Evolutionary conservation across 2,888 invertebrate species (phyloP).

Genomic region (Oeneis ivallda): DNA sequence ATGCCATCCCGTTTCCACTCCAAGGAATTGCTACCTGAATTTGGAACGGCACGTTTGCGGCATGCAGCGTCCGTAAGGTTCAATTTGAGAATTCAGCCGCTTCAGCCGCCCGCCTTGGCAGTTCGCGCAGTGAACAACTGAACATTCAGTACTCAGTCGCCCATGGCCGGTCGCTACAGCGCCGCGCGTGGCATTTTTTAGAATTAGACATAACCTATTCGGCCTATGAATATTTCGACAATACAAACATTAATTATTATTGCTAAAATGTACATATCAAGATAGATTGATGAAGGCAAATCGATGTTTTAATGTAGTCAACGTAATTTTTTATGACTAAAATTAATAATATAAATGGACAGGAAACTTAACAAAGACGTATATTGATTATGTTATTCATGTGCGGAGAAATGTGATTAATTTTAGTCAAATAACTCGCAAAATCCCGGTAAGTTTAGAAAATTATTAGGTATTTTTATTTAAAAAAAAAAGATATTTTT

Average conservation of each 20-base stretch:
- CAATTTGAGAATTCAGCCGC: constrained; percentile 8
- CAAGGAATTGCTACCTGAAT: constrained; percentile 32
- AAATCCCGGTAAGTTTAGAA: constrained; percentile 22
- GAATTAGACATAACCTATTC: constrained; percentile 69
- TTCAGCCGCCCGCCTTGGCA: constrained; percentile 63
- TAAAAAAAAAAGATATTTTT: neutral
- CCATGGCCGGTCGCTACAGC: constrained; percentile 64
- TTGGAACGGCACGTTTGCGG: constrained; percentile 44
- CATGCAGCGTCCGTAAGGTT: constrained; percentile 26
- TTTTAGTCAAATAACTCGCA: constrained; percentile 14
- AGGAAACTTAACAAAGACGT: constrained; percentile 68
- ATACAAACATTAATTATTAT: constrained; percentile 26
- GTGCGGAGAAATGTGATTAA: constrained; percentile 14
- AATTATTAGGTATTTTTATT: constrained; percentile 1
- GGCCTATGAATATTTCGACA: constrained; percentile 47
- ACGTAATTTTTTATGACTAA: constrained; percentile 44
- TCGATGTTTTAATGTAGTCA: constrained; percentile 10
- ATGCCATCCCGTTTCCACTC: constrained; percentile 35
- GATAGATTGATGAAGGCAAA: constrained; percentile 5
- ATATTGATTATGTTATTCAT: constrained; percentile 56
- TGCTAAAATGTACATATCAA: constrained; percentile 17
- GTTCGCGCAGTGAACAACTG: constrained; percentile 44
- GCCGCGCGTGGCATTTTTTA: constrained; percentile 61
- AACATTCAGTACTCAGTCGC: constrained; percentile 55
- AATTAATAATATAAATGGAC: constrained; percentile 42